A percentile compares a stretch with the other conserved stretches of the same genome.
These are phyloP conservation scores for Cinclus cinclus DNA, from an alignment of 2,113 vertebrate species.

Conservation along the genomic window DNA sequence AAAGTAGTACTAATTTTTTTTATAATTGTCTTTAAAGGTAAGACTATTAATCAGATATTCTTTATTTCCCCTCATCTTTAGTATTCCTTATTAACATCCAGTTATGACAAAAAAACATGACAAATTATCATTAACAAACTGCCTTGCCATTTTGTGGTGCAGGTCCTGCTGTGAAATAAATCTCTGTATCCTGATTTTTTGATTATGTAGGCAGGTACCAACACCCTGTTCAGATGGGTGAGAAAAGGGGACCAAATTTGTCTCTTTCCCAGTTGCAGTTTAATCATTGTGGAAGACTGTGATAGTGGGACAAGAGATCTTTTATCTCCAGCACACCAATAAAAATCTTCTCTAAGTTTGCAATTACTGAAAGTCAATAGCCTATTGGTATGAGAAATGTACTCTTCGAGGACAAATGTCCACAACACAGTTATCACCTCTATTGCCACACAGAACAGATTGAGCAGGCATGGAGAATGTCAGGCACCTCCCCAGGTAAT, in stretches of 20 bases:
- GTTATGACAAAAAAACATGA: slow-evolving; percentile 20
- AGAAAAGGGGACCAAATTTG: neutral
- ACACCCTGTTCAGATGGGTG: neutral
- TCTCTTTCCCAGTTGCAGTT: neutral
- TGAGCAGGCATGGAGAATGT: slow-evolving; percentile 11
- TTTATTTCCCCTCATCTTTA: neutral
- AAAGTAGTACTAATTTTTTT: slow-evolving; percentile 31
- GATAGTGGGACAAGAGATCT: slow-evolving; percentile 2
- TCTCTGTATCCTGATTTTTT: neutral
- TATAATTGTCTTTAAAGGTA: slow-evolving; percentile 32
- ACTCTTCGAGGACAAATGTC: slow-evolving; percentile 20
- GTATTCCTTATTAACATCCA: slow-evolving; percentile 33
- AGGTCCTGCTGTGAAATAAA: neutral
- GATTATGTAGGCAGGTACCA: neutral
- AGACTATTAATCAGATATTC: slow-evolving; percentile 30
- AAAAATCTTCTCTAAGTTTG: slow-evolving; percentile 57
- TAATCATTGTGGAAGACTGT: neutral
- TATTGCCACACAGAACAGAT: slow-evolving; percentile 46
- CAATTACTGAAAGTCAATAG: slow-evolving; percentile 62
- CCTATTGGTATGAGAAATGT: slow-evolving; percentile 54
- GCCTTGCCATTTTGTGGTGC: neutral
- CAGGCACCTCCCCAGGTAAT: slow-evolving; percentile 51
- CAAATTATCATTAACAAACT: slow-evolving; percentile 19
- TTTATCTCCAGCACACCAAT: slow-evolving; percentile 37
- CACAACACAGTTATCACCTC: slow-evolving; percentile 48